Conservation (phyloP, 2,113 vertebrate species). For the Astatoreochromis straeleni region DNA sequence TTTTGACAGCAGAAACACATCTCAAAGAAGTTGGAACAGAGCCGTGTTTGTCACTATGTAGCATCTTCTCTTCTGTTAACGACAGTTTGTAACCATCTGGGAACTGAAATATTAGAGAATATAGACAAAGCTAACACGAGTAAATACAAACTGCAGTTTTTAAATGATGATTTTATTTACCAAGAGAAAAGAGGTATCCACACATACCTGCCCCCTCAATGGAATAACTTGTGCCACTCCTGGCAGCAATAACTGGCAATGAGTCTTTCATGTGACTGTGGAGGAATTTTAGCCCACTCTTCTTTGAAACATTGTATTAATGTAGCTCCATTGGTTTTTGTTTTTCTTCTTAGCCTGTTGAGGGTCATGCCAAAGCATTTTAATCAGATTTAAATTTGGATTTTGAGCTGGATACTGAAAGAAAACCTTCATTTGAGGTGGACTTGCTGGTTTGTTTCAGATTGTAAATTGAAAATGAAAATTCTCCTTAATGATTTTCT, state of each 20-base stretch:
- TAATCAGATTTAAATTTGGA: not conserved
- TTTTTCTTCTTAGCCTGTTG: not conserved
- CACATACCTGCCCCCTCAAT: not conserved
- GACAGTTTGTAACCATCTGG: not conserved
- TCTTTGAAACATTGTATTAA: not conserved
- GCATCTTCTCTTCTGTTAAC: not conserved
- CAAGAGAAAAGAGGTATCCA: not conserved
- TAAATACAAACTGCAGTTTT: not conserved
- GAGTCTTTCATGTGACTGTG: not conserved
- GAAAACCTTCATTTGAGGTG: not conserved
- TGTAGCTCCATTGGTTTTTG: not conserved
- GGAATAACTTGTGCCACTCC: not conserved
- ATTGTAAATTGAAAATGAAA: not conserved
- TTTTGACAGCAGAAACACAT: not conserved
- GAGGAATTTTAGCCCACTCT: not conserved
- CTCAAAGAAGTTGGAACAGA: not conserved
- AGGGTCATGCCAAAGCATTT: not conserved
- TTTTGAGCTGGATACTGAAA: not conserved
- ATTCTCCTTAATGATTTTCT: not conserved
- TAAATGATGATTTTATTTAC: not conserved
- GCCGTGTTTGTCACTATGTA: not conserved
- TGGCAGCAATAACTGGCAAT: not conserved
- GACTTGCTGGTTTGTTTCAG: not conserved
- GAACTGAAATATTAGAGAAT: not conserved
- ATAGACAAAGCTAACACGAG: not conserved